Evolutionary conservation across 2,888 invertebrate genomes (phyloP).

Genomic region (Drosophila borborema): DNA sequence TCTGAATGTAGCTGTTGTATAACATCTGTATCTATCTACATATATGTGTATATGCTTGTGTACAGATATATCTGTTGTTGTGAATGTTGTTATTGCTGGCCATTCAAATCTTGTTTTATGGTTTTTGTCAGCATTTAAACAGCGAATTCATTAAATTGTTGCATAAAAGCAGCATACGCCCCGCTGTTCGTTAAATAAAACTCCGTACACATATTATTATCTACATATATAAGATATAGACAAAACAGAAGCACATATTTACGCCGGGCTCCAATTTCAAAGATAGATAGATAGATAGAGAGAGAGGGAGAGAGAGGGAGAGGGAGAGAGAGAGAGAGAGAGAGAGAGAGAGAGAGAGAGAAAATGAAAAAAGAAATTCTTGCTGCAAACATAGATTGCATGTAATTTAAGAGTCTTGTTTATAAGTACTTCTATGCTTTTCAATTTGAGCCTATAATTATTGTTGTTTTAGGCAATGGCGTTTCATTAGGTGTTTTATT

Average conservation of each 20-base stretch:
- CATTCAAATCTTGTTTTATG: conserved; percentile 63
- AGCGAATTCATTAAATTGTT: conserved; percentile 62
- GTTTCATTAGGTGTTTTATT: conserved; percentile 63
- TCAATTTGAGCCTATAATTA: conserved; percentile 35
- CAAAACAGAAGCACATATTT: background rate
- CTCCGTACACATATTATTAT: background rate
- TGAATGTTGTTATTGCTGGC: conserved; percentile 38
- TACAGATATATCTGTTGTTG: conserved; percentile 21
- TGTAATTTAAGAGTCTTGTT: conserved; percentile 13
- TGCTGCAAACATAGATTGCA: conserved; percentile 1
- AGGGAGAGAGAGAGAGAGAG: background rate
- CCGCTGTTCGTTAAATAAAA: conserved; percentile 29
- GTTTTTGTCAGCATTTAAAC: conserved; percentile 67
- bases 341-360: background rate
- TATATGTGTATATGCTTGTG: background rate
- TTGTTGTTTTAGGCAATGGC: conserved; percentile 29
- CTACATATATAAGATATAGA: conserved; percentile 5
- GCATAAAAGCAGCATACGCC: conserved; percentile 39
- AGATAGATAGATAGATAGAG: too few relatives aligned
- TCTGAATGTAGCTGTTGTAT: conserved; percentile 6
- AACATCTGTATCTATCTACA: conserved; percentile 8
- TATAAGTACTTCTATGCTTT: conserved; percentile 29
- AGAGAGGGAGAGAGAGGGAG: too few relatives aligned
- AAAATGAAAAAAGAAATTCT: background rate
- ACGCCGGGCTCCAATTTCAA: background rate